phyloP scores from a whole-genome alignment of 2,797 vertebrate species.

The Melanogrammus aeglefinus region DNA sequence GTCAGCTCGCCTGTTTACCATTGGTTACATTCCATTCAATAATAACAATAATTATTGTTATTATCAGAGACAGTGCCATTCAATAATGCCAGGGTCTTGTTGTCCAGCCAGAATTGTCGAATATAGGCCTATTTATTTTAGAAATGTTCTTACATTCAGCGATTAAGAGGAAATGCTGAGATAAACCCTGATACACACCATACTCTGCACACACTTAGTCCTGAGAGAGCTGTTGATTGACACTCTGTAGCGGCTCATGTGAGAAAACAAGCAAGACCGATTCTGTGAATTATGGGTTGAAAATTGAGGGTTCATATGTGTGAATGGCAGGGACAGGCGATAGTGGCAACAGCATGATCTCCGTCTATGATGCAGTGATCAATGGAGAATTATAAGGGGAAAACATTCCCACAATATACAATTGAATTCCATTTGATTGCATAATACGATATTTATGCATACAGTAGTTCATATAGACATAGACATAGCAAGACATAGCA shows the following conservation, averaged over 20 bases:
- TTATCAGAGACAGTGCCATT: not conserved
- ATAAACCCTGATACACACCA: not conserved
- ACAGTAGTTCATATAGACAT: not conserved
- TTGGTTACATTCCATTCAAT: not conserved
- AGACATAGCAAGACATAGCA: not conserved
- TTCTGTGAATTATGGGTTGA: not conserved
- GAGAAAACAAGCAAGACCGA: not conserved
- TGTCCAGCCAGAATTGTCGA: too few relatives aligned
- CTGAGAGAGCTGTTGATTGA: not conserved
- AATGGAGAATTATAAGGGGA: not conserved
- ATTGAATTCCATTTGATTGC: not conserved
- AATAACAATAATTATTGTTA: too few relatives aligned
- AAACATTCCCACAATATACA: not conserved
- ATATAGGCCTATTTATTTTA: not conserved
- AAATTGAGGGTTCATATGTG: constrained; percentile 3
- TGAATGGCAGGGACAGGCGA: constrained; percentile 1
- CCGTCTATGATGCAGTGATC: not conserved
- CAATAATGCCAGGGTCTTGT: not conserved
- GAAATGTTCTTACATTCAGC: not conserved
- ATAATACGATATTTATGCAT: not conserved
- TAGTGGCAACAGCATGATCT: not conserved
- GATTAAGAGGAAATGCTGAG: not conserved
- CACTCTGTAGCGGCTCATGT: not conserved
- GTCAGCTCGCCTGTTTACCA: not conserved
- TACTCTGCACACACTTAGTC: not conserved